Base-by-base conservation (phyloP, 2,888 invertebrate species). In the Notocelia uddmanniana region DNA sequence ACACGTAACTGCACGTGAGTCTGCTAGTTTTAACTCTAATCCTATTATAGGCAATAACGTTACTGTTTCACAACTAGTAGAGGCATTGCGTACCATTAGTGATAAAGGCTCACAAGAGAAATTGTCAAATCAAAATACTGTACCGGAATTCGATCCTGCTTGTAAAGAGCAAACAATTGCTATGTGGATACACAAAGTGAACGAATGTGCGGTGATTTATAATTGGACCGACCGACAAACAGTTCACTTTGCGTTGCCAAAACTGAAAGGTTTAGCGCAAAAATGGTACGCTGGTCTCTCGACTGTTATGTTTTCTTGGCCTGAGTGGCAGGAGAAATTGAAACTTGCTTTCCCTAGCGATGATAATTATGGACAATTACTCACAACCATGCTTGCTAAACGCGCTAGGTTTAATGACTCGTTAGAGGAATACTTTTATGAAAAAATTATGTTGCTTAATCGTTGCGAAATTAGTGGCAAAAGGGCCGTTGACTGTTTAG, bases 401-500 rank as follows among this genome's bases (percentile, higher is more conserved):
- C 55, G 50, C 18, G 58, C 64, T 21, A 45, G 50, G 48, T 41
- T 41, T 48, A 64, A 64, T 11, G 70, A 64, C 19, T 50, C 63
- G 8, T 34, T 70, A 13, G 64, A 55, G 19, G 70, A 70, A 21
- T 70, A 70, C 15, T 70, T 48, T 31, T 70, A 70, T 34, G 70
- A 70, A 31, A 70, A 64, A 54, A 64, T 70, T 19, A 41, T 34
- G 41, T 64, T 64, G 23, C 26, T 70, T 15, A 68, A 68, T 31
- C 34, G 69, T 13, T 69, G 69, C 26, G 62, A 26, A 6, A 62
- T 69, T 13, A 15, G 10, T 13, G 69, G 67, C 6, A 60, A 67
- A 18, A 45, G 34, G 18, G 74, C 74, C 15, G 70, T 70, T 0
- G 74, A 74, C 15, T 74, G 68, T 70, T 57, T 57, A 9, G 18